These are phyloP conservation scores for Luperina nickerlii DNA, from an alignment of 2,888 invertebrate genomes.

Conservation along the genomic window DNA sequence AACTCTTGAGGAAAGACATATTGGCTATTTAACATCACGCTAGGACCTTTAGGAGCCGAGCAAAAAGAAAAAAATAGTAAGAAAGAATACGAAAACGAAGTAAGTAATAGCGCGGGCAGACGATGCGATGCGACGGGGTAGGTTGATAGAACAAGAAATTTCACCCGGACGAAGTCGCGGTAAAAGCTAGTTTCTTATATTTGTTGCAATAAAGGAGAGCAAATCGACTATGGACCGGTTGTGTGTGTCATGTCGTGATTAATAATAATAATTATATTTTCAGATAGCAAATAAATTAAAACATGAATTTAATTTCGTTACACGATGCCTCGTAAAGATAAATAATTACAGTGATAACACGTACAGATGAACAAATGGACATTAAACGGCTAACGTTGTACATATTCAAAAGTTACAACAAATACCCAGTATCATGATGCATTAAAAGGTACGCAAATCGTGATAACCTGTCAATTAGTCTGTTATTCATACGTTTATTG, in stretches of 20 bases:
- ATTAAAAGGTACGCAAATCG: slow-evolving; percentile 45
- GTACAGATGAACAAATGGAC: slow-evolving; percentile 39
- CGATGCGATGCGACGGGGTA: background rate
- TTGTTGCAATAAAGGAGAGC: slow-evolving; percentile 34
- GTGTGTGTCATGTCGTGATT: slow-evolving; percentile 35
- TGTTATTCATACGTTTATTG: slow-evolving; percentile 56
- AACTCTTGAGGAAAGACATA: background rate
- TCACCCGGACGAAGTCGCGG: background rate
- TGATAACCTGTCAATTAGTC: slow-evolving; percentile 58
- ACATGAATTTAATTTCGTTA: slow-evolving; percentile 53
- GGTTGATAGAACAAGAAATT: background rate
- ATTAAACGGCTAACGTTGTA: slow-evolving; percentile 14
- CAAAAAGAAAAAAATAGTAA: background rate
- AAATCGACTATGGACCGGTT: slow-evolving; percentile 14
- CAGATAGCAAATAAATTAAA: slow-evolving; percentile 39
- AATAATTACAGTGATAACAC: slow-evolving; percentile 41
- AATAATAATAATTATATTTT: slow-evolving; percentile 43
- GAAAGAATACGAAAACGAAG: too few relatives aligned
- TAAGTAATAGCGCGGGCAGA: background rate
- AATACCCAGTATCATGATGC: slow-evolving; percentile 41
- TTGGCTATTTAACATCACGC: background rate
- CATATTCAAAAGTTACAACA: slow-evolving; percentile 13
- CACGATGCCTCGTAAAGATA: slow-evolving; percentile 49
- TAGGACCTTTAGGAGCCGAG: background rate
- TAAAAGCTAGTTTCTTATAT: background rate